These are phyloP conservation scores for Eristalis tenax DNA, from an alignment of 2,888 invertebrate genomes.

Conservation along the genomic window DNA sequence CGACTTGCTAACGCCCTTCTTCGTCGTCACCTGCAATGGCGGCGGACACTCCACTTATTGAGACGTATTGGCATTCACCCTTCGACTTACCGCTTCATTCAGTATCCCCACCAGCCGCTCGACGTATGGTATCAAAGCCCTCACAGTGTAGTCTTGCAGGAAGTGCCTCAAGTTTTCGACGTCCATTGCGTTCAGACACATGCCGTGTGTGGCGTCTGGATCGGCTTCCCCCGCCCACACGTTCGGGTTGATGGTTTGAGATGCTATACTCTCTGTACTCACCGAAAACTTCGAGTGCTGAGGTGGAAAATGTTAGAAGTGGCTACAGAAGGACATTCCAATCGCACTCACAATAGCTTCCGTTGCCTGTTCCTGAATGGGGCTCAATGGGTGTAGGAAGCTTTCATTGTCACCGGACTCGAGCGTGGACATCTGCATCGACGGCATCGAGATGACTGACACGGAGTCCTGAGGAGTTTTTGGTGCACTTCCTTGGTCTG, in stretches of 20 bases:
- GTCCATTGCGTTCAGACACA: constrained; percentile 90
- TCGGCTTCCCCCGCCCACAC: constrained; percentile 84
- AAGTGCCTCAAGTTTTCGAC: constrained; percentile 92
- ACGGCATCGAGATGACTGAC: constrained; percentile 79
- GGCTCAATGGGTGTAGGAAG: constrained; percentile 89
- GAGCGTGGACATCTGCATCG: constrained; percentile 78
- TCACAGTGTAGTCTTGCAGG: constrained; percentile 92
- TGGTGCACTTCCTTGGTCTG: constrained; percentile 83
- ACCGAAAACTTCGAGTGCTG: constrained; percentile 81
- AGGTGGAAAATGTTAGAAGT: background rate
- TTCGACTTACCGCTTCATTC: constrained; percentile 86
- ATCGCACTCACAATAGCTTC: constrained; percentile 82
- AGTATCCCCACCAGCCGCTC: constrained; percentile 92
- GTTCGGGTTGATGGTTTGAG: constrained; percentile 82
- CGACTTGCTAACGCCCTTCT: constrained; percentile 96
- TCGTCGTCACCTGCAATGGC: constrained; percentile 86
- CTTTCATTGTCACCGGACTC: constrained; percentile 76
- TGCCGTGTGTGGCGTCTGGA: constrained; percentile 85
- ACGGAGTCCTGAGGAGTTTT: constrained; percentile 84
- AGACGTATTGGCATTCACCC: background rate
- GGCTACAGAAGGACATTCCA: background rate
- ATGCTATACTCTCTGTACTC: constrained; percentile 84
- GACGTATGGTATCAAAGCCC: constrained; percentile 94
- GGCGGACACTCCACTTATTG: constrained; percentile 13
- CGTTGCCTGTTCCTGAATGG: constrained; percentile 85